A percentile compares a stretch with the other conserved stretches of the same genome.
Conservation (phyloP, 2,797 vertebrate species). For the Cirrhinus molitorella region DNA sequence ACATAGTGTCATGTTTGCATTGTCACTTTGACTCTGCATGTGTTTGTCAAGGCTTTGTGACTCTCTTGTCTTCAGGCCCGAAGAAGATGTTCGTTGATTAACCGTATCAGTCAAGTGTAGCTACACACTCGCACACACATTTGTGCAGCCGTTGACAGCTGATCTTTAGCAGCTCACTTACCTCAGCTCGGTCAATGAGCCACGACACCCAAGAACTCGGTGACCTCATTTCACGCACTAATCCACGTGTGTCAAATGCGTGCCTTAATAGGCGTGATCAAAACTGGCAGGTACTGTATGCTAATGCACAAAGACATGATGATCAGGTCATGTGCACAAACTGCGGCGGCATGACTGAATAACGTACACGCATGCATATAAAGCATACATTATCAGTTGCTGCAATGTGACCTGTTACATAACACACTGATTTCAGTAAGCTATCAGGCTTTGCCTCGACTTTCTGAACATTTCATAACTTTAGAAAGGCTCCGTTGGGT, state of each 20-base stretch:
- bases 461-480: conserved; percentile 2
- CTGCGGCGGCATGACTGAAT: background rate
- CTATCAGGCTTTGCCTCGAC: background rate
- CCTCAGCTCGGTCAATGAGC: conserved; percentile 8
- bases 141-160: conserved; percentile 17
- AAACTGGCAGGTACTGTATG: conserved; percentile 5
- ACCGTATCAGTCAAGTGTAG: background rate
- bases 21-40: background rate
- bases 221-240: conserved; percentile 25
- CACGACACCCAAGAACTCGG: background rate
- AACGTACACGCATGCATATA: background rate
- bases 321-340: background rate
- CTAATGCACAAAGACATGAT: background rate
- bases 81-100: conserved; percentile 19
- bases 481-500: background rate
- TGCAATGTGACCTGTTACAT: conserved; percentile 21
- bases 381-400: conserved; percentile 23
- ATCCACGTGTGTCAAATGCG: conserved; percentile 15
- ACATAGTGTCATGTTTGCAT: background rate
- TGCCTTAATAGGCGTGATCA: too few relatives aligned
- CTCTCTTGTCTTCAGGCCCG: background rate
- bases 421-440: conserved; percentile 15
- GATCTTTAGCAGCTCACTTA: conserved; percentile 33
- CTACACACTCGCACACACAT: background rate
- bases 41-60: background rate